Percentiles rank a stretch among this genome's conserved stretches.
phyloP scores from a whole-genome alignment of 2,888 invertebrate species.

The Cybosia mesomella region DNA sequence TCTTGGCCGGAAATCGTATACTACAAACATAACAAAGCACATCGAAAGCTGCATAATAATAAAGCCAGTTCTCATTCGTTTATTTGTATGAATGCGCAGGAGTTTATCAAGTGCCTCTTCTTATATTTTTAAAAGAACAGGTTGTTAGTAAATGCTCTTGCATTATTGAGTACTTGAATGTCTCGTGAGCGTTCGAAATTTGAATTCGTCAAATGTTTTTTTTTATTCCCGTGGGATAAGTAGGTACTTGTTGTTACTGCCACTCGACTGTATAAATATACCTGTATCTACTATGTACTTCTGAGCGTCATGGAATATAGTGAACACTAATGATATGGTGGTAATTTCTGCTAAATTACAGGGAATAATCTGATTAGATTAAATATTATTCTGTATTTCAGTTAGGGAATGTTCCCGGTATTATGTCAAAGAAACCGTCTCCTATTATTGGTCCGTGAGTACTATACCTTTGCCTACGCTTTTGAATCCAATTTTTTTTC shows the following conservation, averaged over 20 bases:
- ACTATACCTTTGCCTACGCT: too few species aligned
- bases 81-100: conserved; percentile 25
- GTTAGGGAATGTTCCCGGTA: too few species aligned
- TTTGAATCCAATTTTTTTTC: too few species aligned
- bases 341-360: not conserved
- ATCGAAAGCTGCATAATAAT: conserved; percentile 11
- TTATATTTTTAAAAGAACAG: conserved; percentile 27
- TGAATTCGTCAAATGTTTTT: conserved; percentile 21
- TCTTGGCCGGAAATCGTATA: conserved; percentile 3
- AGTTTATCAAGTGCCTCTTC: conserved; percentile 20
- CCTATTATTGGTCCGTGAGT: too few species aligned
- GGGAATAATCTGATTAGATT: too few species aligned
- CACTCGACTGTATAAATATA: not conserved
- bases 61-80: conserved; percentile 20
- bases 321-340: not conserved
- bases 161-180: conserved; percentile 13
- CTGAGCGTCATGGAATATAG: not conserved
- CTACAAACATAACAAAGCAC: conserved; percentile 9
- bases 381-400: too few species aligned
- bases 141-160: conserved; percentile 19
- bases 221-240: conserved; percentile 18
- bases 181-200: conserved; percentile 13
- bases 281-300: not conserved
- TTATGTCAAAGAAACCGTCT: too few species aligned
- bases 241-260: conserved; percentile 1